Evolutionary conservation across 2,797 vertebrate species (phyloP).

Genomic region (Siniperca obscura): DNA sequence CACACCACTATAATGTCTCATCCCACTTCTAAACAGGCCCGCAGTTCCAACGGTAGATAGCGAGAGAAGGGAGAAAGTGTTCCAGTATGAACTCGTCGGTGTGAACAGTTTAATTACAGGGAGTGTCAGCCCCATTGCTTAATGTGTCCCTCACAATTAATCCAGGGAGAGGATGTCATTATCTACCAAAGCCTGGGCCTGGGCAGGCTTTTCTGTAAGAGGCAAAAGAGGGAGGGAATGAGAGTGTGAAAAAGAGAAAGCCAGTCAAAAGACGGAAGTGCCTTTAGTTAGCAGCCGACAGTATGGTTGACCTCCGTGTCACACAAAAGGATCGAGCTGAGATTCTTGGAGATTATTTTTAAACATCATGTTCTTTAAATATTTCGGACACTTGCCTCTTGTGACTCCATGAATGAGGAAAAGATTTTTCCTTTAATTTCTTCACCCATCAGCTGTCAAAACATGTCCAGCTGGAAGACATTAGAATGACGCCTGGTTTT

Average conservation of each 20-base stretch:
- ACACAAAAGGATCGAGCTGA: constrained; percentile 48
- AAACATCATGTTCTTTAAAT: constrained; percentile 50
- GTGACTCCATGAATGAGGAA: constrained; percentile 49
- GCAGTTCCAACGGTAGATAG: constrained; percentile 29
- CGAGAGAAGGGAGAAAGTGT: constrained; percentile 55
- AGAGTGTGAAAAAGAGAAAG: constrained; percentile 35
- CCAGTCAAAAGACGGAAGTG: constrained; percentile 62
- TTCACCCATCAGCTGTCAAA: constrained; percentile 83
- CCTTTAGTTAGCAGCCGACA: constrained; percentile 44
- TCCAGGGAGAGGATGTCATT: constrained; percentile 84
- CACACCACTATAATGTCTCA: neutral
- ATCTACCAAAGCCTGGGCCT: constrained; percentile 77
- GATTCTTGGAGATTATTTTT: constrained; percentile 38
- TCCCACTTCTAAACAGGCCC: constrained; percentile 31
- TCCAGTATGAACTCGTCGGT: constrained; percentile 79
- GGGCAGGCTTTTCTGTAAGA: constrained; percentile 70
- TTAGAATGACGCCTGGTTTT: constrained; percentile 79
- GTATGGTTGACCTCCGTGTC: constrained; percentile 41
- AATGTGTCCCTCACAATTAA: constrained; percentile 84
- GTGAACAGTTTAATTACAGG: constrained; percentile 84
- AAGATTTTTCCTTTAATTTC: constrained; percentile 75
- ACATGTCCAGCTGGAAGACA: constrained; percentile 79
- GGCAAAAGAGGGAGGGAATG: constrained; percentile 49
- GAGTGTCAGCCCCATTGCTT: constrained; percentile 83
- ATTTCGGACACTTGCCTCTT: constrained; percentile 41